Evolutionary conservation across 2,797 vertebrate genomes (phyloP).

Genomic region (Pipistrellus pipistrellus): DNA sequence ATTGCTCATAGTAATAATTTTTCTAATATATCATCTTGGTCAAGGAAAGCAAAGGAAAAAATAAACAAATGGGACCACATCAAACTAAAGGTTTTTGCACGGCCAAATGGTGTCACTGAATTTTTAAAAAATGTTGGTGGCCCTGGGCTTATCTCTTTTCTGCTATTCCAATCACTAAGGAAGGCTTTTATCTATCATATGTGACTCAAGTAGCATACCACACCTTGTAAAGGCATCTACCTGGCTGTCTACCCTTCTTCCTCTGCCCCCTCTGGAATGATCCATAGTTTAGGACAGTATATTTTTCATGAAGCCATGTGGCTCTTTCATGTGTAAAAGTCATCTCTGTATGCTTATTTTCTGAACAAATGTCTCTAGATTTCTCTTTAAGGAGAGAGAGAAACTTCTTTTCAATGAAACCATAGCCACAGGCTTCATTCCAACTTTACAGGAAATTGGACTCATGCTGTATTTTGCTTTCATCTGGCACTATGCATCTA

Average conservation of each 20-base stretch:
- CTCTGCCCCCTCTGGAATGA: background rate
- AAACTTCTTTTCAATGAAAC: background rate
- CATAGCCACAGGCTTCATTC: background rate
- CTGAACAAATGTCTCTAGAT: background rate
- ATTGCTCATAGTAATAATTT: background rate
- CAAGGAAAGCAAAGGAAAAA: background rate
- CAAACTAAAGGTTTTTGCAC: background rate
- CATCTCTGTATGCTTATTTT: background rate
- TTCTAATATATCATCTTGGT: background rate
- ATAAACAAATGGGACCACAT: background rate
- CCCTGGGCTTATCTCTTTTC: background rate
- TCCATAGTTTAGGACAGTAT: background rate
- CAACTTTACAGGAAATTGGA: background rate
- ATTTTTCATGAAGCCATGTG: background rate
- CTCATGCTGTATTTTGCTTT: background rate
- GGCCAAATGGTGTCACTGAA: background rate
- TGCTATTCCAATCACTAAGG: background rate
- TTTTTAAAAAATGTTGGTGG: background rate
- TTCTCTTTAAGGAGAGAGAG: background rate
- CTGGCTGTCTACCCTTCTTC: background rate
- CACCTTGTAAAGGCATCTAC: background rate
- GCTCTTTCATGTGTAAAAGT: background rate
- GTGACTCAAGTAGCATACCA: background rate
- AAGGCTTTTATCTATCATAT: background rate
- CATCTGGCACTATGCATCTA: background rate